Conservation (phyloP, 1,140 invertebrate species). For the Cylas formicarius region DNA sequence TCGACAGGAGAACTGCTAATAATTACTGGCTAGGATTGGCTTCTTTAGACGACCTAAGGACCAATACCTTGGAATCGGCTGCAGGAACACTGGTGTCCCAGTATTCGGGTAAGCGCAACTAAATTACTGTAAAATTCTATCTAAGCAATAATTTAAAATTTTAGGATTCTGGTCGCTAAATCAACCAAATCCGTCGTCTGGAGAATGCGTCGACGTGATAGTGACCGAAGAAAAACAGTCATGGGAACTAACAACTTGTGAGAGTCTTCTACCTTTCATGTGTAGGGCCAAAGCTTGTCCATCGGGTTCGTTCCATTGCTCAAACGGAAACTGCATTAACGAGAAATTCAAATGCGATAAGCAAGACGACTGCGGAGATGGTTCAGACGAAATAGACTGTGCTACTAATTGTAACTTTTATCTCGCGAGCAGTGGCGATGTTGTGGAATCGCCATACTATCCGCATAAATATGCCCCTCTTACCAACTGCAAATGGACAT, state of each 20-base stretch:
- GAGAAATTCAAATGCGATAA: constrained; percentile 84
- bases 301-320: constrained; percentile 83
- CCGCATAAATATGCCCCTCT: constrained; percentile 86
- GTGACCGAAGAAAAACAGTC: constrained; percentile 71
- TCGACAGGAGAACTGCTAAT: constrained; percentile 50
- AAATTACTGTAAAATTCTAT: too few relatives aligned
- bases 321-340: constrained; percentile 87
- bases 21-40: constrained; percentile 84
- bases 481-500: constrained; percentile 92
- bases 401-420: constrained; percentile 82
- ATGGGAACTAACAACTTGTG: constrained; percentile 89
- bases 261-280: constrained; percentile 89
- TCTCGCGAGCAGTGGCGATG: constrained; percentile 89
- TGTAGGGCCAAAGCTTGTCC: constrained; percentile 89
- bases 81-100: constrained; percentile 85
- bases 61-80: constrained; percentile 88
- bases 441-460: constrained; percentile 90
- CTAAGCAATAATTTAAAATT: constrained; percentile 3
- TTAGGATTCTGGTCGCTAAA: constrained; percentile 77
- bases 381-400: constrained; percentile 86
- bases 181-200: constrained; percentile 78
- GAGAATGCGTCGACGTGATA: constrained; percentile 80
- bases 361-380: constrained; percentile 88
- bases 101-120: constrained; percentile 63
- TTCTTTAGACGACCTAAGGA: constrained; percentile 83